These are phyloP conservation scores for Acrocephalus arundinaceus DNA, from an alignment of 2,113 vertebrate species.

Conservation along the genomic window DNA sequence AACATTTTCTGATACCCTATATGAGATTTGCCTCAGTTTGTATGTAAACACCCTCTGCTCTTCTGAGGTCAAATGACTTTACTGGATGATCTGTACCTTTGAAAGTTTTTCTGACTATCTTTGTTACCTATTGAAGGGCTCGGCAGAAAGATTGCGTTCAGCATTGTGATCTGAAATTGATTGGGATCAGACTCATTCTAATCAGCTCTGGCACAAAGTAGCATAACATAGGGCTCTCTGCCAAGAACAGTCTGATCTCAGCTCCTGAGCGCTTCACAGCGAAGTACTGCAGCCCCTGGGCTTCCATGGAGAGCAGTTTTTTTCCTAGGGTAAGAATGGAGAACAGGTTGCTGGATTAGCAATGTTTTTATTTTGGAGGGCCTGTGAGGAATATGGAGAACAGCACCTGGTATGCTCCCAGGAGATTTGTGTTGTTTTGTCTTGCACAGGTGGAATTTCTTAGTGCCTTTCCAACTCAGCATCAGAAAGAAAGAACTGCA, in stretches of 20 bases:
- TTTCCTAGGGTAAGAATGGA: not conserved
- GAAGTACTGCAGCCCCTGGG: not conserved
- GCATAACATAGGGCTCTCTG: not conserved
- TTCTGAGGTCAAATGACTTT: not conserved
- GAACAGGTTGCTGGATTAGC: not conserved
- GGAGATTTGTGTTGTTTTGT: not conserved
- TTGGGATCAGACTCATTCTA: constrained; percentile 37
- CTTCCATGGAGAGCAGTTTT: not conserved
- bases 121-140: constrained; percentile 1
- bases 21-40: not conserved
- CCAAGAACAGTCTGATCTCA: constrained; percentile 49
- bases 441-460: constrained; percentile 4
- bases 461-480: not conserved
- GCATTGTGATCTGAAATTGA: constrained; percentile 39
- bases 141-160: not conserved
- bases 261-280: not conserved
- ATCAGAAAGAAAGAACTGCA: not conserved
- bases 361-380: not conserved
- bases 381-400: not conserved
- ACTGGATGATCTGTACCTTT: not conserved
- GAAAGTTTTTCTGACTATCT: constrained; percentile 15
- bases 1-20: not conserved
- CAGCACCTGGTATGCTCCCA: not conserved
- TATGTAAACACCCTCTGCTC: not conserved
- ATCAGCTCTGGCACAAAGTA: constrained; percentile 44